Base-by-base conservation (phyloP, 2,888 invertebrate species). In the Drosophila parthenogenetica region DNA sequence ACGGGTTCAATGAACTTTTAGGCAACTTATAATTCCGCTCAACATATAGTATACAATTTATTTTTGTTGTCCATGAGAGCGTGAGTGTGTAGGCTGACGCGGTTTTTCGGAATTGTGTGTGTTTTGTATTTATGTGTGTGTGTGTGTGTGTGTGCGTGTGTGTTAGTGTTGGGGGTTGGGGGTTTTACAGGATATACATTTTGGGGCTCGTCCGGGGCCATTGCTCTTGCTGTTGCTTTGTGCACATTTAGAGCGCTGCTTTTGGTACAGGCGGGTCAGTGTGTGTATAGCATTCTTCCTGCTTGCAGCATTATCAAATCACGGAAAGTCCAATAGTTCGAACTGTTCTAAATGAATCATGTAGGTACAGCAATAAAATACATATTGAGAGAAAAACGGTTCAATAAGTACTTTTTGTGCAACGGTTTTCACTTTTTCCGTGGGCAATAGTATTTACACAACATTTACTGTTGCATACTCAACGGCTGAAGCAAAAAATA, bases 1-100 rank as follows among this genome's bases (percentile, higher is more conserved):
- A 77, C 54, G 68, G 42, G 87, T 88, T 87, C 87, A 89, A 73
- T 62, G 89, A 78, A 79, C 87, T 88, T 80, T 77, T 70, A 66
- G 88, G 78, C 73, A 79, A 74, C 88, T 67, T 72, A 77, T 78
- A 80, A 71, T 80, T 66, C 69, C 68, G 73, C 59, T 59, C 45
- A 32, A 32, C 49, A 57, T 42, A 32, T 17, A 49, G 35, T 17
- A n/a, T 13, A 69, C 16, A 50, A 29, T 45, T 17, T 48, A 43
- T 43, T 17, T 45, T 35, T 50, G 42, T n/a, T 60, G 22, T 43
- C 13, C 29, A 29, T 35, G 3, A 10, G 19, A 70, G 51, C 51
- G 49, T 50, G 58, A 16, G 42, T 29, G 48, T 58, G 40, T 42
- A 13, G 54, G 42, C 51, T 55, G 46, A 45, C 67, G 49, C 51